A percentile compares a stretch with the other conserved stretches of the same genome.
Conservation (phyloP, 2,113 vertebrate genomes). For the Oxyura jamaicensis region DNA sequence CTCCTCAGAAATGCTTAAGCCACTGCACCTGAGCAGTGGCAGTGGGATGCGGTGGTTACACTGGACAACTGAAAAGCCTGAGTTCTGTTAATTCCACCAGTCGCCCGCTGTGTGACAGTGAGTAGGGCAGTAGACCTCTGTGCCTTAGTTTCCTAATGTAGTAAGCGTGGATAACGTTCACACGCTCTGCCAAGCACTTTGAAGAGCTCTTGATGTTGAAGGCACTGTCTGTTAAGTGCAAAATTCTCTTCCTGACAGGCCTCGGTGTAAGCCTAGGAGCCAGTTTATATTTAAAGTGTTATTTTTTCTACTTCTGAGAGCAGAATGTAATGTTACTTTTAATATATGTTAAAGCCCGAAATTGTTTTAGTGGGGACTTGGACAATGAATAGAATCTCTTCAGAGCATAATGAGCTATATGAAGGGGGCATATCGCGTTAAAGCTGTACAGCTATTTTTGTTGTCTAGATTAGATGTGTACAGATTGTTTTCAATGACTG, state of each 20-base stretch:
- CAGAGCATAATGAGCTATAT: background rate
- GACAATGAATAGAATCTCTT: background rate
- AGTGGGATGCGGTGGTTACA: background rate
- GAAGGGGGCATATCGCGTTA: background rate
- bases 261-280: background rate
- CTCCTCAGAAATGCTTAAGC: background rate
- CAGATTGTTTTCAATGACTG: conserved; percentile 28
- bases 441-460: conserved; percentile 1
- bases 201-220: conserved; percentile 42
- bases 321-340: conserved; percentile 2
- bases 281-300: conserved; percentile 34
- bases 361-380: background rate
- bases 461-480: background rate
- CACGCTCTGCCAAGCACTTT: conserved; percentile 15
- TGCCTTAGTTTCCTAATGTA: conserved; percentile 55
- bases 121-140: conserved; percentile 18
- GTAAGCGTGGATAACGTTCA: background rate
- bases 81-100: background rate
- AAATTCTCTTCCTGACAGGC: background rate
- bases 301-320: conserved; percentile 43
- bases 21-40: background rate
- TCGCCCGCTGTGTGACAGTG: background rate
- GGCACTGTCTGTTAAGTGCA: background rate
- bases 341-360: background rate
- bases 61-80: background rate